phyloP scores from a whole-genome alignment of 2,113 vertebrate species.

The Tautogolabrus adspersus region DNA sequence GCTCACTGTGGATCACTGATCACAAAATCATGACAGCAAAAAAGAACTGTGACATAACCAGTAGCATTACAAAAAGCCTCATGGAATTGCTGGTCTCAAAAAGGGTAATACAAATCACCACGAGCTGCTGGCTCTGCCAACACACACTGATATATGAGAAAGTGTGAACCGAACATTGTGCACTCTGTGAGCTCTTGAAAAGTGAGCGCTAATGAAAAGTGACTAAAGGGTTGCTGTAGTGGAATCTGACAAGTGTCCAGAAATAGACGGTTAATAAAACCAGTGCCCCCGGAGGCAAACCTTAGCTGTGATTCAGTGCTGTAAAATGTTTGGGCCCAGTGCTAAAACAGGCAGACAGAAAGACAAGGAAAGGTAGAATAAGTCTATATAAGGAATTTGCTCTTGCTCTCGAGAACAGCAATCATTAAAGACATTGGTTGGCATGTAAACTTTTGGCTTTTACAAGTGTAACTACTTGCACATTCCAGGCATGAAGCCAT shows the following conservation, averaged over 20 bases:
- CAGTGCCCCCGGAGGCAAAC: constrained; percentile 52
- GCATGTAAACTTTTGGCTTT: constrained; percentile 57
- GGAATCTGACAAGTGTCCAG: constrained; percentile 73
- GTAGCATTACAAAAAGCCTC: constrained; percentile 51
- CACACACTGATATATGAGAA: constrained; percentile 40
- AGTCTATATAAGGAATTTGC: constrained; percentile 69
- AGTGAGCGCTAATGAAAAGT: constrained; percentile 74
- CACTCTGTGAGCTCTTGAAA: constrained; percentile 51
- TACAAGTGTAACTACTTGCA: constrained; percentile 20
- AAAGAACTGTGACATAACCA: constrained; percentile 66
- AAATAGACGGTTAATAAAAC: constrained; percentile 80
- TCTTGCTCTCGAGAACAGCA: constrained; percentile 24
- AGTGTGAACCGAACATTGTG: constrained; percentile 11
- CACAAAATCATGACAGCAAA: constrained; percentile 39
- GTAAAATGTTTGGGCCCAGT: constrained; percentile 72
- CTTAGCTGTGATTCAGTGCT: constrained; percentile 72
- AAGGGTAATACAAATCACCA: constrained; percentile 58
- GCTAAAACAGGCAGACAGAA: constrained; percentile 49
- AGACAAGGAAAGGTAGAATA: constrained; percentile 23
- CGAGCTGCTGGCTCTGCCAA: constrained; percentile 43
- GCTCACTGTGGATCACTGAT: constrained; percentile 61
- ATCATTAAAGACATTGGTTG: constrained; percentile 40
- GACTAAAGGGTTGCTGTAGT: constrained; percentile 65
- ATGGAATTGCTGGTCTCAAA: constrained; percentile 52
- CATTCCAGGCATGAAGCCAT: constrained; percentile 42